phyloP scores from a whole-genome alignment of 1,140 invertebrate species.

The Bombus waltoni region DNA sequence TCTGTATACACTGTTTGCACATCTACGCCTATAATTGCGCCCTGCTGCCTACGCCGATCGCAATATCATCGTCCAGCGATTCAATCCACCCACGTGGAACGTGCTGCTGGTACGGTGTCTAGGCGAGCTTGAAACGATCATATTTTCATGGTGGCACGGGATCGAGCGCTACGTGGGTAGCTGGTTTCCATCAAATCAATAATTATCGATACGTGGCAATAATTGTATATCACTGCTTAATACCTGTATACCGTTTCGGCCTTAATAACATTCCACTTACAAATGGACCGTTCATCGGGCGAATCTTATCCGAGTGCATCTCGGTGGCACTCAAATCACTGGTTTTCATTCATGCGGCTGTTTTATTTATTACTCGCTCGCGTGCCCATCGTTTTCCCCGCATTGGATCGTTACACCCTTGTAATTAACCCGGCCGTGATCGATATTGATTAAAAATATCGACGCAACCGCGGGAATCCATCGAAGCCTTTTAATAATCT shows the following conservation, averaged over 20 bases:
- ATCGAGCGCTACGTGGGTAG: constrained; percentile 31
- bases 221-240: constrained; percentile 46
- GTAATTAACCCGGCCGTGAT: constrained; percentile 30
- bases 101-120: neutral
- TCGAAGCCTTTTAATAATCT: neutral
- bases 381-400: constrained; percentile 5
- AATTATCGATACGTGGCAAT: constrained; percentile 44
- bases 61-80: neutral
- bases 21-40: constrained; percentile 2
- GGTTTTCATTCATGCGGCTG: neutral
- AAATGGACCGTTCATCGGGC: constrained; percentile 36
- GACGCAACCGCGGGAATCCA: neutral
- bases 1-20: neutral
- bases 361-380: constrained; percentile 26
- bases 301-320: constrained; percentile 29
- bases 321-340: constrained; percentile 32
- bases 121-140: neutral
- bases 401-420: neutral
- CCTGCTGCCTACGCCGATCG: neutral
- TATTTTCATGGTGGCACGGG: constrained; percentile 20
- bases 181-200: constrained; percentile 52
- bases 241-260: constrained; percentile 9
- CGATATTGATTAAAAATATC: constrained; percentile 23
- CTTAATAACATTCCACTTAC: constrained; percentile 45
- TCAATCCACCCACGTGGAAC: constrained; percentile 25